Evolutionary conservation across 2,797 vertebrate species (phyloP), one percentile per base, ranked within the genome.

Genomic region (Basileuterus tristriatus): DNA sequence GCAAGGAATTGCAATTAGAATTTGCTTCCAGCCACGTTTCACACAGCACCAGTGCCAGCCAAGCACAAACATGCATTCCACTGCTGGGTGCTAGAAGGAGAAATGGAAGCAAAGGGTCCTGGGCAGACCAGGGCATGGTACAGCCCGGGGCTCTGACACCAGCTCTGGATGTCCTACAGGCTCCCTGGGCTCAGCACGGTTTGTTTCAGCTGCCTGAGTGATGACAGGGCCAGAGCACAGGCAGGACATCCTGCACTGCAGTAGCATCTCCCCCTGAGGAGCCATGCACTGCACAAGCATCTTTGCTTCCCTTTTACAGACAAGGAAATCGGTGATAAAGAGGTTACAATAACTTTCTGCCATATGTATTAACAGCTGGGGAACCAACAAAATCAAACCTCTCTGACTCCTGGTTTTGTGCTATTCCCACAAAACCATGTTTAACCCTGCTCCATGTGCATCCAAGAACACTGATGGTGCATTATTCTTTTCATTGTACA

Each of bases 121-220:
- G 23, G 71, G 27, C 56, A 65, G 43, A 58, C 2, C 44, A 41
- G 21, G 43, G 55, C n/a, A 50, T 0, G 0, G 21, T 10, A 24
- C 52, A 72, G 47, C 26, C 6, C 52, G 27, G 69, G 56, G 19
- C 49, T 76, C 55, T 76, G 55, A 32, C 26, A 64, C 37, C 69
- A n/a, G 11, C 46, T 20, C 27, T 30, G 23, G 6, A 18, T 9
- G 5, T 65, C 46, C 52, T n/a, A 5, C 39, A 83, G 20, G 23
- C 39, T 70, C 22, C 23, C 27, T 13, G 64, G 26, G 36, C 36
- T 84, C 59, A 46, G 50, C n/a, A 53, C 1, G 0, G 1, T 30
- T 59, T 32, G 22, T 56, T 83, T 53, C 59, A 83, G 5, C 20
- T 6, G 17, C 12, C 2, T 1, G 19, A 76, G 34, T 9, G 59